Evolutionary conservation across 2,888 invertebrate genomes (phyloP).

Genomic region (Heliconius aoede): DNA sequence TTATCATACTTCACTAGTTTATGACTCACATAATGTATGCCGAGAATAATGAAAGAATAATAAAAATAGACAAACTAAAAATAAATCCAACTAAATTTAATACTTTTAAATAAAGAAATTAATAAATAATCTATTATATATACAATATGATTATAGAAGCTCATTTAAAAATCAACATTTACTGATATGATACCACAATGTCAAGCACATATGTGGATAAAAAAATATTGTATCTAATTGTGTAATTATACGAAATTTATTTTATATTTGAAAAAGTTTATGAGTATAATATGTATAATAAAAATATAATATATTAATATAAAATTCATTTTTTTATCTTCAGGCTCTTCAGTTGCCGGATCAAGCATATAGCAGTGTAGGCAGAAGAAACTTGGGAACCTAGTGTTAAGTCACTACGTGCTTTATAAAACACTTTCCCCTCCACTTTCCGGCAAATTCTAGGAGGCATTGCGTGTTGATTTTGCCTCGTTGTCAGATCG

Average conservation of each 20-base stretch:
- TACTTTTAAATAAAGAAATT: too few species aligned
- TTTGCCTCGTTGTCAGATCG: too few species aligned
- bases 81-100: too few species aligned
- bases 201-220: not conserved
- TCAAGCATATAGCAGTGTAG: not conserved
- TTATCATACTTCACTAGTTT: not conserved
- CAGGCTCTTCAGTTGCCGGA: not conserved
- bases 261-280: too few species aligned
- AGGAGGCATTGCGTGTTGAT: too few species aligned
- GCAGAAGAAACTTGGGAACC: not conserved
- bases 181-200: not conserved
- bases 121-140: not conserved
- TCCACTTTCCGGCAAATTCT: not conserved
- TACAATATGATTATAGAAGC: not conserved
- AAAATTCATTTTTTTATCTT: too few species aligned
- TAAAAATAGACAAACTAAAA: not conserved
- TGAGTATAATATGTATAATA: too few species aligned
- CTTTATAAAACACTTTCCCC: not conserved
- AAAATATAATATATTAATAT: too few species aligned
- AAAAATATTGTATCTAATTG: not conserved
- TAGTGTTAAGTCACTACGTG: not conserved
- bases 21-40: not conserved
- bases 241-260: not conserved
- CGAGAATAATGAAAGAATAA: not conserved
- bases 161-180: not conserved